phyloP scores from a whole-genome alignment of 2,797 vertebrate genomes.

The Paedocypris micromegethes region DNA sequence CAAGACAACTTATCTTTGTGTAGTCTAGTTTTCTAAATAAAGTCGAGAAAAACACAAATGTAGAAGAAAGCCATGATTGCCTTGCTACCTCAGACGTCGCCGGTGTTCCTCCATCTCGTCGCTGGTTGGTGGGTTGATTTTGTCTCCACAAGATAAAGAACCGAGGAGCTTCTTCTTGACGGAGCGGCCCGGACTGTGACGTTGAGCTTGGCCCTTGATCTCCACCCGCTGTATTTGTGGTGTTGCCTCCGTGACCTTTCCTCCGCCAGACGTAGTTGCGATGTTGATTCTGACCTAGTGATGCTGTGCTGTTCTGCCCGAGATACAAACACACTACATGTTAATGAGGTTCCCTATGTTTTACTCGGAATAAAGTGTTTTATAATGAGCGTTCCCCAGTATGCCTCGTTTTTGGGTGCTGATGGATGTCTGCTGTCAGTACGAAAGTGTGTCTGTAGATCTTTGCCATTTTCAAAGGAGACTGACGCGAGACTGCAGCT shows the following conservation, averaged over 20 bases:
- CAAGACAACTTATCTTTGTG: constrained; percentile 46
- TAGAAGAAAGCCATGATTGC: constrained; percentile 96
- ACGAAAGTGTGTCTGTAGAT: too few relatives aligned
- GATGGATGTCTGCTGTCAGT: too few relatives aligned
- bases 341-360: constrained; percentile 77
- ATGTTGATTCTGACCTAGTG: constrained; percentile 5
- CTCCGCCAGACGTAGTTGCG: constrained; percentile 49
- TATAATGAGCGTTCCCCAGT: constrained; percentile 60
- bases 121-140: constrained; percentile 45
- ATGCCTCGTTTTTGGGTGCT: not conserved
- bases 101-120: constrained; percentile 57
- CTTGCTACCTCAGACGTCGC: constrained; percentile 95
- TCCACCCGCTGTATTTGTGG: constrained; percentile 73
- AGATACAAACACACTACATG: constrained; percentile 76
- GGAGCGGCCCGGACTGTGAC: constrained; percentile 53
- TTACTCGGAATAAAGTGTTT: constrained; percentile 83
- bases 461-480: too few relatives aligned
- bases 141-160: constrained; percentile 32
- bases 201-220: constrained; percentile 62
- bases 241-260: constrained; percentile 81
- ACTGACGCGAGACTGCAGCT: too few relatives aligned
- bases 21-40: constrained; percentile 65
- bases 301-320: constrained; percentile 74
- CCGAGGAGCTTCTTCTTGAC: constrained; percentile 59
- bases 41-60: constrained; percentile 71